Conservation (phyloP, 2,797 vertebrate species). For the Acrocephalus scirpaceus region DNA sequence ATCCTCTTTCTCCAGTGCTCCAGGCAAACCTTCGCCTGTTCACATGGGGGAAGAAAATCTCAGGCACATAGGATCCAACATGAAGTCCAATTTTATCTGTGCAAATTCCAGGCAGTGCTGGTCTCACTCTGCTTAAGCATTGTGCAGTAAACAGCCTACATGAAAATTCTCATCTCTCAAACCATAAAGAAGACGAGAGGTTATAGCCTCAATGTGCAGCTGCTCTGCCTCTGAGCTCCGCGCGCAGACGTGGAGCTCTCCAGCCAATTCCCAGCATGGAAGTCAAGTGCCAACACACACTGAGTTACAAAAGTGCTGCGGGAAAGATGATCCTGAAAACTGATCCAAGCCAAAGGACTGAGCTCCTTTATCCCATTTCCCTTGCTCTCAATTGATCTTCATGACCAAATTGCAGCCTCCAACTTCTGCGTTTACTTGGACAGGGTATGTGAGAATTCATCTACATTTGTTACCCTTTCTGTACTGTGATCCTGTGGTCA, state of each 20-base stretch:
- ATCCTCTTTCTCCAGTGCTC: not conserved
- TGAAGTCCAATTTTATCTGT: not conserved
- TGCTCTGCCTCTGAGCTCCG: not conserved
- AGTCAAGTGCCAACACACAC: not conserved
- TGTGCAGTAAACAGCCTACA: not conserved
- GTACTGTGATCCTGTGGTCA: not conserved
- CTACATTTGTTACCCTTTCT: not conserved
- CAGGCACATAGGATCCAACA: not conserved
- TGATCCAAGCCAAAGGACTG: not conserved
- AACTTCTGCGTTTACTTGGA: not conserved
- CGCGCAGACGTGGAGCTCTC: not conserved
- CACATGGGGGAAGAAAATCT: not conserved
- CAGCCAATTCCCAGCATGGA: not conserved
- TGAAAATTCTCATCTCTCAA: not conserved
- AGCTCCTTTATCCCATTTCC: not conserved
- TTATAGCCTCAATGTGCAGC: not conserved
- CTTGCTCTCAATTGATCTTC: not conserved
- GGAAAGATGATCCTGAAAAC: not conserved
- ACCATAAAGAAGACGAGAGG: not conserved
- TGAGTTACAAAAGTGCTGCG: fast-evolving
- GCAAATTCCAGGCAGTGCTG: not conserved
- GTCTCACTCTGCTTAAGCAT: not conserved
- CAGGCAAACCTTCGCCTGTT: not conserved
- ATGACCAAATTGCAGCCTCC: not conserved
- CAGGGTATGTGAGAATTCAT: not conserved